Percentiles rank a stretch among this genome's conserved stretches.
These are phyloP conservation scores for Conomelus anceps DNA, from an alignment of 2,888 invertebrate species.

Conservation along the genomic window DNA sequence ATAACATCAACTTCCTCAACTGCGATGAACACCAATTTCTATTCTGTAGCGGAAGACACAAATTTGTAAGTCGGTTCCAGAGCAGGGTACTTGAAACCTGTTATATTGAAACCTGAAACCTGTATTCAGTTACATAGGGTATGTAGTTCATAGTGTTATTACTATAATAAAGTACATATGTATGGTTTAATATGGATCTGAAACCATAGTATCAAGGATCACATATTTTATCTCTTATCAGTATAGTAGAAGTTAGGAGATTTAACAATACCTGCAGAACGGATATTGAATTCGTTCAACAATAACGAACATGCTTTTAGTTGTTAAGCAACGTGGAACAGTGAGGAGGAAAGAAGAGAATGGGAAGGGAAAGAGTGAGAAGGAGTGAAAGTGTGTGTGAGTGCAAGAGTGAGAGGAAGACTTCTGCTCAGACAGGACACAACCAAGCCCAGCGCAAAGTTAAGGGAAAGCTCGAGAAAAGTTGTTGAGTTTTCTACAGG, in stretches of 20 bases:
- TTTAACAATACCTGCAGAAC: neutral
- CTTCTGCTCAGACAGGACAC: neutral
- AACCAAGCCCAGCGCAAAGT: neutral
- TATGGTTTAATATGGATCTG: too few species aligned
- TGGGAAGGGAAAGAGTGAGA: neutral
- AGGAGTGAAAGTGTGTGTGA: neutral
- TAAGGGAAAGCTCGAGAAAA: neutral
- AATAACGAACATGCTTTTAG: neutral
- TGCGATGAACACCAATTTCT: neutral
- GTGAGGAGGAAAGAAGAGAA: too few species aligned
- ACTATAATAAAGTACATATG: too few species aligned
- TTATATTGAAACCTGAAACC: too few species aligned
- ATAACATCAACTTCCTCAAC: neutral
- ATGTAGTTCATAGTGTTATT: too few species aligned
- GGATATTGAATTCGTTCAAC: neutral
- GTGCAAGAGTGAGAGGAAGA: neutral
- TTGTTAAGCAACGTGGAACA: neutral
- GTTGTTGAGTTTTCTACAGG: neutral
- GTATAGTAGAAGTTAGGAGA: too few species aligned
- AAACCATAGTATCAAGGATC: too few species aligned
- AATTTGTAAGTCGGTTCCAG: neutral
- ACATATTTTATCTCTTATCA: too few species aligned
- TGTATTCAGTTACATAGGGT: too few species aligned
- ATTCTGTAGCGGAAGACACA: neutral
- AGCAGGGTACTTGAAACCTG: neutral